Conservation (phyloP, 2,113 vertebrate species). For the Blennius ocellaris region DNA sequence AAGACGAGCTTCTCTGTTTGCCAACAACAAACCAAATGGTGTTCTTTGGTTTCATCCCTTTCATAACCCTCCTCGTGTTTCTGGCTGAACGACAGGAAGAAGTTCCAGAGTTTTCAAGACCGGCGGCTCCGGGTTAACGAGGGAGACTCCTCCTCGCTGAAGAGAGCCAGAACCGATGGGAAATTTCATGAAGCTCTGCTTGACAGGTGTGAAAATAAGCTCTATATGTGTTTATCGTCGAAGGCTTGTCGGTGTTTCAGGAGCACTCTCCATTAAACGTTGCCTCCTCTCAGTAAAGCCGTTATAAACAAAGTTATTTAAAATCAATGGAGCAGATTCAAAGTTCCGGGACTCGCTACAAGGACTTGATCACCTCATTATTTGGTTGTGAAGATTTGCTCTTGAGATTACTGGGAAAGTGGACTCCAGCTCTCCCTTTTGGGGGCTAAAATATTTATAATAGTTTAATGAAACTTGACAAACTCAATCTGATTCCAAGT, state of each 20-base stretch:
- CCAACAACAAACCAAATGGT: no score
- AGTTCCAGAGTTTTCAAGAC: slow-evolving; percentile 99
- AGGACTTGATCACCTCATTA: no score
- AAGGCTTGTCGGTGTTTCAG: background rate
- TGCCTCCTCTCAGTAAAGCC: background rate
- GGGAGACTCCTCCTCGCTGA: slow-evolving; percentile 87
- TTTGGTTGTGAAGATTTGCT: no score
- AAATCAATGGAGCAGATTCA: background rate
- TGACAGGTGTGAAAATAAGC: slow-evolving; percentile 87
- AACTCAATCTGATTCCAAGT: background rate
- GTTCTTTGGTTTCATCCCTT: no score
- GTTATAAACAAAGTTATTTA: background rate
- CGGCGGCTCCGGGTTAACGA: slow-evolving; percentile 93
- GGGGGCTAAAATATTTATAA: no score
- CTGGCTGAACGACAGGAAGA: slow-evolving; percentile 85
- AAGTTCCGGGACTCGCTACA: no score
- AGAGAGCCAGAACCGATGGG: slow-evolving; percentile 92
- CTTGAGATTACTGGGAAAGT: no score
- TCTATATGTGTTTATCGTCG: no score
- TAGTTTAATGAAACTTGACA: no score
- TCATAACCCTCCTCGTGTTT: no score
- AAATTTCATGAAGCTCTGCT: slow-evolving; percentile 94
- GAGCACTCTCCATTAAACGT: background rate
- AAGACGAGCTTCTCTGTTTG: no score
- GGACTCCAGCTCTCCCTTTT: no score